These are phyloP conservation scores for Sebastes schlegelii DNA, from an alignment of 2,113 vertebrate species.

Conservation along the genomic window DNA sequence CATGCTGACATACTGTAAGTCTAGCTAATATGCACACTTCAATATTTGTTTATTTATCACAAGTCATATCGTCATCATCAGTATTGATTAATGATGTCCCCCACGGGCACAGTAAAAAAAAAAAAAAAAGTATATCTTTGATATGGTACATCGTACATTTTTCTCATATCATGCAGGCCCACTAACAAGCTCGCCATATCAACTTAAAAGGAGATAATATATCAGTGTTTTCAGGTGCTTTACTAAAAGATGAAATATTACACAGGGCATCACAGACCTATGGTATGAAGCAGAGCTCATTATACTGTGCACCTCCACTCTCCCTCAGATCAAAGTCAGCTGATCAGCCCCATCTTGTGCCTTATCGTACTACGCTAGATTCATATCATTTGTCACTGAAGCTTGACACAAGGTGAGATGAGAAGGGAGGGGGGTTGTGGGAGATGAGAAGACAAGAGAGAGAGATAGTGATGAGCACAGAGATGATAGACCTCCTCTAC, in stretches of 20 bases:
- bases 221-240: neutral
- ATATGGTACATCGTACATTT: too few relatives aligned
- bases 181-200: too few relatives aligned
- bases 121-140: too few relatives aligned
- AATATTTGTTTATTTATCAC: too few relatives aligned
- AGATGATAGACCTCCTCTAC: constrained; percentile 1
- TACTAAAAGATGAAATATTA: neutral
- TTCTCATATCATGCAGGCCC: too few relatives aligned
- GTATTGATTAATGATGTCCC: too few relatives aligned
- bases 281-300: neutral
- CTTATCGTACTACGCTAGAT: neutral
- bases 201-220: neutral
- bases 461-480: constrained; percentile 15
- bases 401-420: constrained; percentile 5
- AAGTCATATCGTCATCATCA: too few relatives aligned
- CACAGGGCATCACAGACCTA: neutral
- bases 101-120: too few relatives aligned
- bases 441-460: constrained; percentile 23
- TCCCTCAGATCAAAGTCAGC: neutral
- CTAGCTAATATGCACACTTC: too few relatives aligned
- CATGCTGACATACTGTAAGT: too few relatives aligned
- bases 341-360: neutral
- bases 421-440: neutral
- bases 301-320: neutral
- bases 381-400: constrained; percentile 9